Percentiles rank a stretch among this genome's conserved stretches.
Evolutionary conservation across 2,888 invertebrate species (phyloP).

Genomic region (Syritta pipiens): DNA sequence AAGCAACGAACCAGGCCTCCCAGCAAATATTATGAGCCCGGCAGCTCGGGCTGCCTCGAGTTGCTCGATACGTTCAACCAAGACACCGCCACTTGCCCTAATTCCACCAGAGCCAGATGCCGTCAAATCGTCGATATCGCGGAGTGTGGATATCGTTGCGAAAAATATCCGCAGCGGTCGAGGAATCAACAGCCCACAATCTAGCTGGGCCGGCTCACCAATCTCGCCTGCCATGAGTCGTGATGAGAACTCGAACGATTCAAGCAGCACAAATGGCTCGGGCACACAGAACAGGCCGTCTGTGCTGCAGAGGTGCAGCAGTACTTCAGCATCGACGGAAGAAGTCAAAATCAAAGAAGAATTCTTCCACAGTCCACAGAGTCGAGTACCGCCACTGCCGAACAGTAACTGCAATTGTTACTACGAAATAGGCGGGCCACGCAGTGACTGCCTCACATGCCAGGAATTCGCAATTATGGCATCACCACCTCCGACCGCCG

Average conservation of each 20-base stretch:
- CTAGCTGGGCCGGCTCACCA: slow-evolving; percentile 38
- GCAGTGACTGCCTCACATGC: slow-evolving; percentile 45
- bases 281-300: slow-evolving; percentile 59
- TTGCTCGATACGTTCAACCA: slow-evolving; percentile 71
- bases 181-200: slow-evolving; percentile 60
- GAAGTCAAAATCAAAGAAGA: slow-evolving; percentile 64
- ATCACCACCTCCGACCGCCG: slow-evolving; percentile 48
- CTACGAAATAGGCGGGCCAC: slow-evolving; percentile 65
- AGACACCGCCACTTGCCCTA: slow-evolving; percentile 77
- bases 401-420: slow-evolving; percentile 66
- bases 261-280: slow-evolving; percentile 39
- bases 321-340: too few relatives aligned
- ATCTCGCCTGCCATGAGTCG: slow-evolving; percentile 46
- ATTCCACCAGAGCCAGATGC: slow-evolving; percentile 78
- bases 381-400: slow-evolving; percentile 71
- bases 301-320: slow-evolving; percentile 55
- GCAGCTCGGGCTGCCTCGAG: slow-evolving; percentile 40
- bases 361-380: slow-evolving; percentile 64
- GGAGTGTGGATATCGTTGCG: slow-evolving; percentile 78
- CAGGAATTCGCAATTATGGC: slow-evolving; percentile 52
- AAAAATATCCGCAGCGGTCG: slow-evolving; percentile 74
- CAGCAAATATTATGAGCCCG: slow-evolving; percentile 63
- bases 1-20: slow-evolving; percentile 49
- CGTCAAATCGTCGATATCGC: slow-evolving; percentile 78
- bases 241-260: slow-evolving; percentile 58